phyloP scores from a whole-genome alignment of 2,113 vertebrate species.

The Megaceryle maxima region DNA sequence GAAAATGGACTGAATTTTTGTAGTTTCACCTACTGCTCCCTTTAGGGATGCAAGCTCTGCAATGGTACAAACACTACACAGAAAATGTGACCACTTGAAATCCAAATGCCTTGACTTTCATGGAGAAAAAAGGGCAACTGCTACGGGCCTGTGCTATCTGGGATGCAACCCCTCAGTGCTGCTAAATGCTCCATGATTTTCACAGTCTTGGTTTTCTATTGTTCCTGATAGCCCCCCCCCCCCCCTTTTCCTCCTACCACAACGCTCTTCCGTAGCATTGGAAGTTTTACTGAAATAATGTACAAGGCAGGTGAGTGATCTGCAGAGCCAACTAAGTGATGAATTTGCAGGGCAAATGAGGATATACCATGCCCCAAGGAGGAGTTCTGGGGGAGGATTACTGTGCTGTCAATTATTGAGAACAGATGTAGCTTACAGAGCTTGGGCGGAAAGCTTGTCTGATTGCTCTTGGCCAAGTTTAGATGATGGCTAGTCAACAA shows the following conservation, averaged over 20 bases:
- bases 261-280: not conserved
- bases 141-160: not conserved
- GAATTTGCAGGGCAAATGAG: constrained; percentile 27
- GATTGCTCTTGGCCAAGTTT: constrained; percentile 42
- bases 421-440: constrained; percentile 42
- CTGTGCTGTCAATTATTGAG: constrained; percentile 8
- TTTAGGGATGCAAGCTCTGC: rapidly evolving
- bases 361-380: not conserved
- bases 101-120: not conserved
- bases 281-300: not conserved
- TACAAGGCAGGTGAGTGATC: not conserved
- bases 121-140: not conserved
- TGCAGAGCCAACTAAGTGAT: not conserved
- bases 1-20: not conserved
- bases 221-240: not conserved
- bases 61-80: not conserved
- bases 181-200: not conserved
- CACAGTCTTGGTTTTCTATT: not conserved
- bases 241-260: not conserved
- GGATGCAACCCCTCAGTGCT: not conserved
- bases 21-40: not conserved
- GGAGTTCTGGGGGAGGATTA: not conserved
- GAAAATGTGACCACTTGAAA: not conserved
- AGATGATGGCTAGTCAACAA: constrained; percentile 58
- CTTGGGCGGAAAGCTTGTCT: constrained; percentile 20